Conservation (phyloP, 1,140 invertebrate genomes). For the Trichonephila clavata region DNA sequence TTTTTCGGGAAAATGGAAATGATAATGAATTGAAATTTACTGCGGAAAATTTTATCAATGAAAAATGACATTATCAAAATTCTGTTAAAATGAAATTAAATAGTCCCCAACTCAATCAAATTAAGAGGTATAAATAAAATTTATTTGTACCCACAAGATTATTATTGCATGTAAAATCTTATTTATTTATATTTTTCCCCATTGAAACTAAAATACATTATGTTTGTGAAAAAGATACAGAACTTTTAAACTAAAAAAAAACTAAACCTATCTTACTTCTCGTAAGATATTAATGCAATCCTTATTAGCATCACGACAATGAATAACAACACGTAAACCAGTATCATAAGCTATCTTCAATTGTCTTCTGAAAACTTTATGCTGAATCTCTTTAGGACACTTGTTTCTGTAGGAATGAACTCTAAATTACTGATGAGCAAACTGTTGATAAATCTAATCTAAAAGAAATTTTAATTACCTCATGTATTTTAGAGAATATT, state of each 20-base stretch:
- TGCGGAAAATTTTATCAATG: too few relatives aligned
- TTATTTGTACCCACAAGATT: not conserved
- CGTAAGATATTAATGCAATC: slow-evolving; percentile 91
- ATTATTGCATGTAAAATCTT: not conserved
- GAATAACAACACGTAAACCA: slow-evolving; percentile 93
- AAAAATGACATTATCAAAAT: too few relatives aligned
- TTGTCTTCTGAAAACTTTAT: slow-evolving; percentile 84
- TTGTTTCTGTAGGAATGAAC: slow-evolving; percentile 87
- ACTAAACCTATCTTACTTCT: slow-evolving; percentile 78
- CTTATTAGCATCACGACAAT: slow-evolving; percentile 91
- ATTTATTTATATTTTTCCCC: too few relatives aligned
- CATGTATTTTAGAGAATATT: too few relatives aligned
- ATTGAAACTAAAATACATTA: not conserved
- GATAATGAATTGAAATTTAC: too few relatives aligned
- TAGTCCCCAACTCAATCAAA: too few relatives aligned
- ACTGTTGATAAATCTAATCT: too few relatives aligned
- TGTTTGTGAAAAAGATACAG: not conserved
- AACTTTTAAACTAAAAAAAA: not conserved
- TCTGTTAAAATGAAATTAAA: too few relatives aligned
- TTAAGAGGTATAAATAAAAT: not conserved
- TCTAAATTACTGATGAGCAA: too few relatives aligned
- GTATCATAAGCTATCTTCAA: slow-evolving; percentile 88
- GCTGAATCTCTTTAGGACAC: slow-evolving; percentile 79
- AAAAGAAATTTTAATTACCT: too few relatives aligned
- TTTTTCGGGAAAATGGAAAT: too few relatives aligned